Evolutionary conservation across 2,113 vertebrate genomes (phyloP), one percentile per base, ranked within the genome.

Genomic region (Butastur rufipennis): DNA sequence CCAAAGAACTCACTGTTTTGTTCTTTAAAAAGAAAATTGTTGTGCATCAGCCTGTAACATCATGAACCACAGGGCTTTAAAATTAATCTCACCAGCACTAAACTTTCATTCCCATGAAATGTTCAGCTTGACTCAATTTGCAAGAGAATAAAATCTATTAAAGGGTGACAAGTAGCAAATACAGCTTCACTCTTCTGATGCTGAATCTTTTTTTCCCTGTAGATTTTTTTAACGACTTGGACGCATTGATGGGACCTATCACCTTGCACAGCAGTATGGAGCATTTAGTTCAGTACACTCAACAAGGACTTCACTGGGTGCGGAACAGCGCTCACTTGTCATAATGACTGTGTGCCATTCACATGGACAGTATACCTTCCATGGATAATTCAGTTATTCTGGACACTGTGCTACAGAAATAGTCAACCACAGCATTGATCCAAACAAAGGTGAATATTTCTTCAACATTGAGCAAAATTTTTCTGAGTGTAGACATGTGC

Each of bases 211-310:
- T 50, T 48, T 77, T 15, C 23, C 83, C 32, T 96, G 56, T 85
- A 99, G 99, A 99, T 96, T 99, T 99, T 98, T 99, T 99, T 98
- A 99, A 99, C 22, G 99, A 99, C 98, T 98, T 99, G 98, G 99
- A 99, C 84, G 98, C 99, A 50, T 98, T 99, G 97, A 99, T 99
- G 97, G 99, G 99, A 71, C 99, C 99, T 1, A 91, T 99, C 97
- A 99, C 99, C 95, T 98, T 99, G 93, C 99, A 99, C 98, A 99
- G 99, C 98, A 99, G 98, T 98, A 99, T 99, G 97, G 98, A 99
- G 88, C 99, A 99, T 74, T 98, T 99, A 72, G 99, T 99, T 83
- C 99, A 99, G 84, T 99, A 99, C 97, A 99, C 99, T 91, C 98
- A 99, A 93, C 99, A 99, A 97, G 99, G 99, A 97, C 98, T 99